A percentile compares a stretch with the other conserved stretches of the same genome.
phyloP scores from a whole-genome alignment of 2,113 vertebrate genomes.

The Candoia aspera region DNA sequence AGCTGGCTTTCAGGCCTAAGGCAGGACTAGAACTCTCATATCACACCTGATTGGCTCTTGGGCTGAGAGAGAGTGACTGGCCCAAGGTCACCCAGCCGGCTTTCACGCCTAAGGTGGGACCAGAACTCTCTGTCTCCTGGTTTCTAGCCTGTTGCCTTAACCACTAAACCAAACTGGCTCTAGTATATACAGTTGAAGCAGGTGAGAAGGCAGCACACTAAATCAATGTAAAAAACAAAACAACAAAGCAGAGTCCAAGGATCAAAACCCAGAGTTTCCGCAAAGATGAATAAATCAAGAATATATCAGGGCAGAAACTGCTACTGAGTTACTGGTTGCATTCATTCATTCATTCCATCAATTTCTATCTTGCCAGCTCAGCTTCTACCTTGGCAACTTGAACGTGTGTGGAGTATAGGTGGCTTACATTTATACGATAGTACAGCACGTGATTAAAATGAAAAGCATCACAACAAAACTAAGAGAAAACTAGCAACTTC shows the following conservation, averaged over 20 bases:
- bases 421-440: not conserved
- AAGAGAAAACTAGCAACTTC: not conserved
- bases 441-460: not conserved
- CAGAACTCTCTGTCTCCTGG: too few species aligned
- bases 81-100: too few species aligned
- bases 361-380: not conserved
- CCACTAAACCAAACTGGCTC: too few species aligned
- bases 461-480: not conserved
- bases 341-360: not conserved
- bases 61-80: too few species aligned
- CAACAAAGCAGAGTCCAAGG: not conserved
- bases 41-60: too few species aligned
- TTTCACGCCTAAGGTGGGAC: too few species aligned
- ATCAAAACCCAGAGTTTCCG: not conserved
- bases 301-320: not conserved
- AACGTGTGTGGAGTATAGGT: not conserved
- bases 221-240: not conserved
- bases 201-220: not conserved
- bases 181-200: not conserved
- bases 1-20: too few species aligned
- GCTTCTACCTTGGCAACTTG: not conserved
- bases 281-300: not conserved
- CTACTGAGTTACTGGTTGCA: not conserved
- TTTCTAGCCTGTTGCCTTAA: too few species aligned
- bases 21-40: too few species aligned